A percentile compares a stretch with the other conserved stretches of the same genome.
Conservation (phyloP, 2,888 invertebrate species). For the Xestoiulus laeticollis region DNA sequence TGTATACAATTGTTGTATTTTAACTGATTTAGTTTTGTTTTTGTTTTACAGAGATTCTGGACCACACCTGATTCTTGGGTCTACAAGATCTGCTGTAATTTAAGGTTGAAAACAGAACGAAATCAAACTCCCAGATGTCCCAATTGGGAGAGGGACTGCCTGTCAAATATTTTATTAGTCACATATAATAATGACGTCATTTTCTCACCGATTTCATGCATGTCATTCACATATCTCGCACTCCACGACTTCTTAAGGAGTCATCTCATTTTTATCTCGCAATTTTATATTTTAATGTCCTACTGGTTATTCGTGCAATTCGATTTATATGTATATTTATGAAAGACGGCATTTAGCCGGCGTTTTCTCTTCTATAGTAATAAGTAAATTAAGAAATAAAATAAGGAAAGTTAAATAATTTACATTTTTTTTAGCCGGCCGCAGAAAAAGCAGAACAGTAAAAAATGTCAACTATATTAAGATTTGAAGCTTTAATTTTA, state of each 20-base stretch:
- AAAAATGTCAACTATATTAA: too few relatives aligned
- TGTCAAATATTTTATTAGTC: constrained; percentile 31
- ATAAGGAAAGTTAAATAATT: background rate
- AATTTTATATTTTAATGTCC: background rate
- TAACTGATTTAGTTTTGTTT: background rate
- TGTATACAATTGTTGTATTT: too few relatives aligned
- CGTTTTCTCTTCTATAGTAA: background rate
- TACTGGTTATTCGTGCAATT: background rate
- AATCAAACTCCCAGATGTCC: constrained; percentile 29
- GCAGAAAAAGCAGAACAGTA: too few relatives aligned
- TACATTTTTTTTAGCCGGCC: background rate
- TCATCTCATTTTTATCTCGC: background rate
- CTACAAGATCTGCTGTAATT: constrained; percentile 29
- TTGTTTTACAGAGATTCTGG: background rate
- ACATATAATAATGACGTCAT: background rate
- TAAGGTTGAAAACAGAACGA: background rate
- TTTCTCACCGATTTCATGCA: constrained; percentile 12
- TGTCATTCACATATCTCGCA: constrained; percentile 24
- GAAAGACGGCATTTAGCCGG: background rate
- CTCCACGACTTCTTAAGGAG: background rate
- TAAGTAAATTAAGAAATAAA: background rate
- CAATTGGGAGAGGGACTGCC: constrained; percentile 11
- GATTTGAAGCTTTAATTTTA: too few relatives aligned
- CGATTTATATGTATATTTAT: constrained; percentile 36
- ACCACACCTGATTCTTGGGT: background rate